phyloP scores from a whole-genome alignment of 2,113 vertebrate species.

The Tachuris rubrigastra region DNA sequence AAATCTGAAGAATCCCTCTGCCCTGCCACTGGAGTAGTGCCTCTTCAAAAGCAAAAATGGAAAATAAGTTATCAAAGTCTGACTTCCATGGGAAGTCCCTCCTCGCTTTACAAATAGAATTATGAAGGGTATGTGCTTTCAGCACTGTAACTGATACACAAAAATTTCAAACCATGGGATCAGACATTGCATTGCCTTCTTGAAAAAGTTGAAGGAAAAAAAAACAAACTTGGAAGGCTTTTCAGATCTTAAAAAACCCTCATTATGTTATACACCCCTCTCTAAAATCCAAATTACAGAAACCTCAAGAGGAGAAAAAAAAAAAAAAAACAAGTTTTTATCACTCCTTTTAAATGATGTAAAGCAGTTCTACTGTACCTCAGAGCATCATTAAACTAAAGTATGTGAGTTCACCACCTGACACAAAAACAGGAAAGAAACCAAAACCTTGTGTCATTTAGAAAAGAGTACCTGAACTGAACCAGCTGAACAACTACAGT shows the following conservation, averaged over 20 bases:
- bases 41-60: background rate
- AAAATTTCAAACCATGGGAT: background rate
- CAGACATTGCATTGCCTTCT: background rate
- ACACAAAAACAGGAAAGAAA: background rate
- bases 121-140: background rate
- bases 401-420: background rate
- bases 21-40: background rate
- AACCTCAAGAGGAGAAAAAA: background rate
- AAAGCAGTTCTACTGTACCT: background rate
- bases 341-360: background rate
- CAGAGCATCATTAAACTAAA: background rate
- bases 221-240: background rate
- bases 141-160: background rate
- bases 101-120: background rate
- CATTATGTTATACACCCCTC: background rate
- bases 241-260: background rate
- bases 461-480: accelerated
- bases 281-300: background rate
- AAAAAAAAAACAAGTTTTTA: background rate
- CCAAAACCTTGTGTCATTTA: background rate
- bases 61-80: background rate
- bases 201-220: background rate
- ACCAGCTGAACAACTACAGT: too few relatives aligned
- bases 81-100: background rate
- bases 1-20: background rate